A percentile compares a stretch with the other conserved stretches of the same genome.
These are phyloP conservation scores for Ganaspis sp. DNA, from an alignment of 1,140 invertebrate species.

Conservation along the genomic window DNA sequence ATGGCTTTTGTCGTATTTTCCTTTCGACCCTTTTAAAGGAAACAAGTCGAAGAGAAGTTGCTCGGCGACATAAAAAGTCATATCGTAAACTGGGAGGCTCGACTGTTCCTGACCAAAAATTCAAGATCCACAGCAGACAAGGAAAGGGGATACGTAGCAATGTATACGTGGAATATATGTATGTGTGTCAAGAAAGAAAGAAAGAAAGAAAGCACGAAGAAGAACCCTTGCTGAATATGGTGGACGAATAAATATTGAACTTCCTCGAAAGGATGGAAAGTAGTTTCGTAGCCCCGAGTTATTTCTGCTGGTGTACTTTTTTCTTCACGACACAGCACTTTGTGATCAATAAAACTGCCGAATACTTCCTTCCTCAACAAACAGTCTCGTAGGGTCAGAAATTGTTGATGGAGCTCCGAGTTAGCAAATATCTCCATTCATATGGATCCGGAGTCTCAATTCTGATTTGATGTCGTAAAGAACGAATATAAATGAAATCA, in stretches of 20 bases:
- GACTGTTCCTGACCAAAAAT: conserved; percentile 30
- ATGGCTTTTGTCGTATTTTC: conserved; percentile 4
- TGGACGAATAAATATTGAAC: conserved; percentile 42
- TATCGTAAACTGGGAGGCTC: conserved; percentile 6
- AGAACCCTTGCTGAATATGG: conserved; percentile 24
- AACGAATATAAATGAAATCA: conserved; percentile 14
- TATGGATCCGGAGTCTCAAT: background rate
- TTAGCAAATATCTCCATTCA: background rate
- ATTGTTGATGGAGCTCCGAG: background rate
- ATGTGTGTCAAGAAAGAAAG: conserved; percentile 18
- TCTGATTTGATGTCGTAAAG: conserved; percentile 5
- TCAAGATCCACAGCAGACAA: background rate
- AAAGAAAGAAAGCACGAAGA: conserved; percentile 31
- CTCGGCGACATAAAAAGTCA: background rate
- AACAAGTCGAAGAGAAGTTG: background rate
- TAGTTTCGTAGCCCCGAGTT: conserved; percentile 33
- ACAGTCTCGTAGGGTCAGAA: conserved; percentile 9
- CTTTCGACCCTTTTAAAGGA: background rate
- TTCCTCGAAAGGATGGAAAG: conserved; percentile 36
- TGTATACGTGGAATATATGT: background rate
- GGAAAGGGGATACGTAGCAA: background rate
- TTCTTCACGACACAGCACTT: conserved; percentile 7
- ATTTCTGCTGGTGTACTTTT: conserved; percentile 27
- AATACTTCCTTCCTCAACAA: conserved; percentile 32
- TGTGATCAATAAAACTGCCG: conserved; percentile 15